A percentile compares a stretch with the other conserved stretches of the same genome.
Evolutionary conservation across 64 coral and sea anemone genomes (phyloP).

Genomic region (Exaiptasia diaphana): DNA sequence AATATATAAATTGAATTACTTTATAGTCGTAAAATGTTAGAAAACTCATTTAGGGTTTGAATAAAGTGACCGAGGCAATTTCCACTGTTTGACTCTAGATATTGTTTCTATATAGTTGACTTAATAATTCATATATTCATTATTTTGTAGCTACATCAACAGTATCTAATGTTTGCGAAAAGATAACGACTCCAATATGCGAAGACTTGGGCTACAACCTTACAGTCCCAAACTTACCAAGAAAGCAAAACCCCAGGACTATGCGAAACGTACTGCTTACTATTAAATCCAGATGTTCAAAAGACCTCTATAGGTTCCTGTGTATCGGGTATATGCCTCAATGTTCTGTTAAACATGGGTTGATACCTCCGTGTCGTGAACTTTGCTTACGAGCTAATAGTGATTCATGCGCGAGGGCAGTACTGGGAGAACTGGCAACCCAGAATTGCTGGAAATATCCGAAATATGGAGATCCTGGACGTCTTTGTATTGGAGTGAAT

Average conservation of each 20-base stretch:
- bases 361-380: slow-evolving; percentile 30
- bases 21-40: background rate
- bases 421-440: slow-evolving; percentile 66
- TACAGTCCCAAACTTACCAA: slow-evolving; percentile 42
- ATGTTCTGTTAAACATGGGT: background rate
- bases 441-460: slow-evolving; percentile 72
- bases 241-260: background rate
- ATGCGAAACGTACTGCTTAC: slow-evolving; percentile 33
- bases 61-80: background rate
- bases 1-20: background rate
- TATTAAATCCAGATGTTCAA: slow-evolving; percentile 37
- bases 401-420: slow-evolving; percentile 35
- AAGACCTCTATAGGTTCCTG: slow-evolving; percentile 9
- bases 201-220: slow-evolving; percentile 31
- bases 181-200: slow-evolving; percentile 48
- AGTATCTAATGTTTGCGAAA: too few relatives aligned
- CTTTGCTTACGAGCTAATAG: slow-evolving; percentile 61
- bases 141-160: too few relatives aligned
- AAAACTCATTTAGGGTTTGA: background rate
- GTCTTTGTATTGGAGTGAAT: background rate
- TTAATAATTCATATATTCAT: too few relatives aligned
- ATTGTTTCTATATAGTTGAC: too few relatives aligned
- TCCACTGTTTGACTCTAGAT: background rate
- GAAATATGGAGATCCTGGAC: background rate
- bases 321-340: slow-evolving; percentile 56